phyloP scores from a whole-genome alignment of 1,140 invertebrate species.

The Agraylea sexmaculata region DNA sequence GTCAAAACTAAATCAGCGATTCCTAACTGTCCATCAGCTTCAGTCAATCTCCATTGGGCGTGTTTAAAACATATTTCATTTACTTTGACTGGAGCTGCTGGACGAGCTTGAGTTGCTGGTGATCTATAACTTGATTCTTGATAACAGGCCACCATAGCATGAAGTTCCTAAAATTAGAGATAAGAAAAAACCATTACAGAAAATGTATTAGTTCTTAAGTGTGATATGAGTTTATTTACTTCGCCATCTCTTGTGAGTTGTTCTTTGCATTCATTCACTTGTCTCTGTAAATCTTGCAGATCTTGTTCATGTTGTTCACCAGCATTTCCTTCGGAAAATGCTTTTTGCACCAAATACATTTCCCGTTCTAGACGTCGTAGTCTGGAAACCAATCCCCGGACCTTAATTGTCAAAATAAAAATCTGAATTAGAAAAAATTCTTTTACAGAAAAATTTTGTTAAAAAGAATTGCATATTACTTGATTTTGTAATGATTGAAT shows the following conservation, averaged over 20 bases:
- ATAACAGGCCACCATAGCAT: slow-evolving; percentile 52
- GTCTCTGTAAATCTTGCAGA: slow-evolving; percentile 55
- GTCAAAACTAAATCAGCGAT: slow-evolving; percentile 91
- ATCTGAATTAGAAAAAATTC: not conserved
- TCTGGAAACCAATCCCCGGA: slow-evolving; percentile 68
- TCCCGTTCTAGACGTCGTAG: slow-evolving; percentile 79
- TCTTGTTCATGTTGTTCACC: slow-evolving; percentile 52
- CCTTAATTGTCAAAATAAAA: slow-evolving; percentile 28
- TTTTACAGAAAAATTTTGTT: not conserved
- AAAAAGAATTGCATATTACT: slow-evolving; percentile 20
- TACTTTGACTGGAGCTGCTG: slow-evolving; percentile 64
- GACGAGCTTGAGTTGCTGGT: slow-evolving; percentile 46
- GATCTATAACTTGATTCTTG: slow-evolving; percentile 44
- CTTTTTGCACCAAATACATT: slow-evolving; percentile 78
- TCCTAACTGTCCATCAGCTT: slow-evolving; percentile 93
- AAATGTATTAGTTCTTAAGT: slow-evolving; percentile 1
- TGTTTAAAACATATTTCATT: slow-evolving; percentile 99
- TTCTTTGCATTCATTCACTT: slow-evolving; percentile 85
- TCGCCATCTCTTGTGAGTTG: slow-evolving; percentile 40
- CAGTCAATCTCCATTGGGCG: slow-evolving; percentile 95
- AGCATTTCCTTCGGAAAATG: slow-evolving; percentile 54
- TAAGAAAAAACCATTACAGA: slow-evolving; percentile 5
- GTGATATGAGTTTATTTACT: not conserved
- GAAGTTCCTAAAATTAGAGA: slow-evolving; percentile 41
- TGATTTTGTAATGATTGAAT: slow-evolving; percentile 85